Evolutionary conservation across 2,113 vertebrate genomes (phyloP).

Genomic region (Eonycteris spelaea): DNA sequence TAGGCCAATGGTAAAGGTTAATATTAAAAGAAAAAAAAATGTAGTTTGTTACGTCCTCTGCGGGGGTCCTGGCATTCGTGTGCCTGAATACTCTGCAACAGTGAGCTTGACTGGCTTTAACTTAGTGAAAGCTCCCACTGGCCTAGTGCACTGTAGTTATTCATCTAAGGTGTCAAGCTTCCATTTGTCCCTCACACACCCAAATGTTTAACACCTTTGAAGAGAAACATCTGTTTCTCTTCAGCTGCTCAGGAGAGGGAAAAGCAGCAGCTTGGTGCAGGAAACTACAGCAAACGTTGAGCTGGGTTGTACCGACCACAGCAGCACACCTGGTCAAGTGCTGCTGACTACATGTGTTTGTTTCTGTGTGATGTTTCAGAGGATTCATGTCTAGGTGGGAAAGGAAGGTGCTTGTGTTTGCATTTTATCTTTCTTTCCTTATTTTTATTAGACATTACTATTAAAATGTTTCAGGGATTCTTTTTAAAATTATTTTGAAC

Average conservation of each 20-base stretch:
- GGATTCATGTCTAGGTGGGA: background rate
- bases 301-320: background rate
- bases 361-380: slow-evolving; percentile 3
- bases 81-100: background rate
- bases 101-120: background rate
- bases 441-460: background rate
- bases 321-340: slow-evolving; percentile 70
- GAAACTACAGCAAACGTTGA: slow-evolving; percentile 30
- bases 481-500: background rate
- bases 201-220: slow-evolving; percentile 43
- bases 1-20: background rate
- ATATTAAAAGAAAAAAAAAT: background rate
- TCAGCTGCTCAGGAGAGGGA: slow-evolving; percentile 1
- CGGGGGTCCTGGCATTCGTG: background rate
- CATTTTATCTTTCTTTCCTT: background rate
- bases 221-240: slow-evolving; percentile 2
- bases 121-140: background rate
- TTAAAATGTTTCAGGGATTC: background rate
- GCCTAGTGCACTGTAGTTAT: background rate
- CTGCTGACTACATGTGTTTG: background rate
- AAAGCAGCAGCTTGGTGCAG: background rate
- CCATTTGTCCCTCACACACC: slow-evolving; percentile 50
- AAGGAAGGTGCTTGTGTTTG: background rate
- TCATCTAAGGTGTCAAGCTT: slow-evolving; percentile 16
- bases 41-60: background rate